These are phyloP conservation scores for Pomatorhinus ruficollis DNA, from an alignment of 2,113 vertebrate species.

Conservation along the genomic window DNA sequence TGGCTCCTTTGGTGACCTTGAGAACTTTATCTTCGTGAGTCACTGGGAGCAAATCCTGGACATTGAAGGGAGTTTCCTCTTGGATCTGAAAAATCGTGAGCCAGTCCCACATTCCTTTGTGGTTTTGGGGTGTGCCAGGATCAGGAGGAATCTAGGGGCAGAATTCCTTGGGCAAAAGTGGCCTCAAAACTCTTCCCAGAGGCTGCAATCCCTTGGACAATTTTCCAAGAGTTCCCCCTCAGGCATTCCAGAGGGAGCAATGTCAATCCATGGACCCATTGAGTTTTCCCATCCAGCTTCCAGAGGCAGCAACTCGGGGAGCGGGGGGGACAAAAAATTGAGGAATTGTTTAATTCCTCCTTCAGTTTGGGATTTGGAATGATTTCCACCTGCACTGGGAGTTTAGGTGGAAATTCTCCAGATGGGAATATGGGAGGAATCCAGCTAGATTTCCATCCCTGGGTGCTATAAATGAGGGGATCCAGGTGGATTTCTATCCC, in stretches of 20 bases:
- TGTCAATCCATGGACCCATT: fast-evolving
- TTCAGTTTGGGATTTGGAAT: background rate
- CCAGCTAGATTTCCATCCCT: background rate
- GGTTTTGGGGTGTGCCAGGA: background rate
- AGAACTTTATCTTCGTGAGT: background rate
- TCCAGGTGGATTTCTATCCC: background rate
- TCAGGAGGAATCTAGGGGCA: background rate
- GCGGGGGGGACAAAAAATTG: background rate
- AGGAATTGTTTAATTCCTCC: background rate
- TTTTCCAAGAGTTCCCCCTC: background rate
- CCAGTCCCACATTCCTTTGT: background rate
- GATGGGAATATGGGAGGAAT: background rate
- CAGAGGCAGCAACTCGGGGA: background rate
- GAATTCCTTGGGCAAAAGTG: background rate
- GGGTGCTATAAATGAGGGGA: background rate
- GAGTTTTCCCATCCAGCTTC: background rate
- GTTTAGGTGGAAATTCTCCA: background rate
- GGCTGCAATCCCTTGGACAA: background rate
- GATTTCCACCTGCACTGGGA: background rate
- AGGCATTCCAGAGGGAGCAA: background rate
- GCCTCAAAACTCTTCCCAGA: background rate
- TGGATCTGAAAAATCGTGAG: background rate
- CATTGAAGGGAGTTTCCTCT: background rate
- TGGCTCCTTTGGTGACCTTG: background rate
- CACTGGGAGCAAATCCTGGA: background rate